phyloP scores from a whole-genome alignment of 2,113 vertebrate genomes.

The Chaetura pelagica region DNA sequence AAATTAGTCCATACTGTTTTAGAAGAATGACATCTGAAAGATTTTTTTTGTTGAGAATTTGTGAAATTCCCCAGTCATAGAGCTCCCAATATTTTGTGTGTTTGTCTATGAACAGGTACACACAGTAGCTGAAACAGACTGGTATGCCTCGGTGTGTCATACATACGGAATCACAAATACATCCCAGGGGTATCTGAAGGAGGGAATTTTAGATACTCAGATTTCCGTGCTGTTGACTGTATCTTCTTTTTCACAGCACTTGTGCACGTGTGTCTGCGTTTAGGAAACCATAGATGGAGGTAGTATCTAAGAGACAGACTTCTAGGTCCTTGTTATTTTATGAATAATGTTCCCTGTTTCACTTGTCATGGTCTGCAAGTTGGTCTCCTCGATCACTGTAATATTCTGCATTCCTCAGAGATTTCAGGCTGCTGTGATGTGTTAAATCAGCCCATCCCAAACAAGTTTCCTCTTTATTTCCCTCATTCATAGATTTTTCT shows the following conservation, averaged over 20 bases:
- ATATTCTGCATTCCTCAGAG: not conserved
- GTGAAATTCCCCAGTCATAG: not conserved
- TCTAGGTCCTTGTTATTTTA: not conserved
- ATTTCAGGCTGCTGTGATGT: not conserved
- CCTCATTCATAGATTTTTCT: not conserved
- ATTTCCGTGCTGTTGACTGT: not conserved
- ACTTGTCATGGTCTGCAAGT: not conserved
- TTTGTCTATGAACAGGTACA: not conserved
- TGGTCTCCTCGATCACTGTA: not conserved
- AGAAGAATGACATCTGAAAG: not conserved
- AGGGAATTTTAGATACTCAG: conserved; percentile 12
- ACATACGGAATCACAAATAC: conserved; percentile 37
- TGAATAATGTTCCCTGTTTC: not conserved
- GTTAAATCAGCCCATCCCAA: not conserved
- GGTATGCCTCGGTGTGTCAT: not conserved
- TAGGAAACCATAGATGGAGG: not conserved
- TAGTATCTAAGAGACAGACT: not conserved
- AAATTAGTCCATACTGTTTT: not conserved
- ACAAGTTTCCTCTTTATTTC: not conserved
- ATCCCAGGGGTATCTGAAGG: not conserved
- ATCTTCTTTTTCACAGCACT: not conserved
- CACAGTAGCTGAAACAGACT: not conserved
- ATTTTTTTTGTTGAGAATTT: not conserved
- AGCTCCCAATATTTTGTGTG: conserved; percentile 9
- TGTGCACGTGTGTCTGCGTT: not conserved